These are phyloP conservation scores for Apoda limacodes DNA, from an alignment of 2,888 invertebrate species.

Conservation along the genomic window DNA sequence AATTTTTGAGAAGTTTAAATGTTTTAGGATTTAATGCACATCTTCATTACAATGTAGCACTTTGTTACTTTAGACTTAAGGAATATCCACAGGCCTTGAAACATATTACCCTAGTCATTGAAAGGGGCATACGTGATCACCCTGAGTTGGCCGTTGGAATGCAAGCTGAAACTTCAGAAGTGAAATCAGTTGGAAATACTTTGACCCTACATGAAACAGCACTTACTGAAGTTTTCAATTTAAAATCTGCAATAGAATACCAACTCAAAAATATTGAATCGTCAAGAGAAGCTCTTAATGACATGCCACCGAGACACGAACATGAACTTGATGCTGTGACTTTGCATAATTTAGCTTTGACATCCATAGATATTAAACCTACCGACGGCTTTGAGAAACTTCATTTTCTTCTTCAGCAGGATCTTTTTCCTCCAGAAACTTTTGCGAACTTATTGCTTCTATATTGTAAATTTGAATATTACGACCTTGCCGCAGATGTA, in stretches of 20 bases:
- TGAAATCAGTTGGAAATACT: conserved; percentile 96
- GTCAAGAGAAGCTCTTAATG: conserved; percentile 86
- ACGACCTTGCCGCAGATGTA: conserved; percentile 97
- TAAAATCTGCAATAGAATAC: conserved; percentile 98
- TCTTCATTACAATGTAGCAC: conserved; percentile 94
- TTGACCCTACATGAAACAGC: conserved; percentile 94
- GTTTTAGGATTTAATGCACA: conserved; percentile 91
- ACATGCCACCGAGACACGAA: conserved; percentile 94
- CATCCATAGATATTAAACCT: conserved; percentile 87
- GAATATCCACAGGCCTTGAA: conserved; percentile 94
- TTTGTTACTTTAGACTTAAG: conserved; percentile 94
- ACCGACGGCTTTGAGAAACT: conserved; percentile 91
- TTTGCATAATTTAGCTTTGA: conserved; percentile 94
- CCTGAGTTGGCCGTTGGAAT: conserved; percentile 98
- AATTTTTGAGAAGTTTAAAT: conserved; percentile 89
- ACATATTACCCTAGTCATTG: conserved; percentile 93
- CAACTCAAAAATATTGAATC: conserved; percentile 82
- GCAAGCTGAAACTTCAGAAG: conserved; percentile 93
- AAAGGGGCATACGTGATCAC: conserved; percentile 95
- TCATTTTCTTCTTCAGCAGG: conserved; percentile 91
- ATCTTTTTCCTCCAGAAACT: conserved; percentile 97
- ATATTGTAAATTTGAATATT: conserved; percentile 98
- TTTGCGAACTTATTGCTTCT: conserved; percentile 94
- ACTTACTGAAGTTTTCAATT: conserved; percentile 96
- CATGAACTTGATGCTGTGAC: conserved; percentile 98